Evolutionary conservation across 2,113 vertebrate genomes (phyloP).

Genomic region (Corynorhinus townsendii): DNA sequence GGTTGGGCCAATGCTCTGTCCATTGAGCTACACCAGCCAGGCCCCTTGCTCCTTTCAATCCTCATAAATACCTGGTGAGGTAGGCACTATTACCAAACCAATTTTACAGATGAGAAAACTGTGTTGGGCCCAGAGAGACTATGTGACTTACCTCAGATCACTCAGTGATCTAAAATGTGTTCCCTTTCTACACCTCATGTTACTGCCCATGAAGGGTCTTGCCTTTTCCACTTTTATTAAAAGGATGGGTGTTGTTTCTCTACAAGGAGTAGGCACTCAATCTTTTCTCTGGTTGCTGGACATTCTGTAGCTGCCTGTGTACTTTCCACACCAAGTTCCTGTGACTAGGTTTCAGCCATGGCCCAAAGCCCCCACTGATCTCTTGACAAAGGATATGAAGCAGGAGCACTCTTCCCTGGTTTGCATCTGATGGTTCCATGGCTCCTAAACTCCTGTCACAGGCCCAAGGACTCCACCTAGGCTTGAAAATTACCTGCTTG

Average conservation of each 20-base stretch:
- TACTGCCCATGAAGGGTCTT: background rate
- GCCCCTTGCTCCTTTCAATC: background rate
- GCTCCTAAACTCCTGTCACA: background rate
- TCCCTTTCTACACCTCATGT: background rate
- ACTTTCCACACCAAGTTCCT: background rate
- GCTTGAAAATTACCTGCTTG: background rate
- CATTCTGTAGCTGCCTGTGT: background rate
- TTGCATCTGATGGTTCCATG: background rate
- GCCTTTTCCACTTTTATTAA: background rate
- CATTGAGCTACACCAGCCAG: background rate
- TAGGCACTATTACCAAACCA: background rate
- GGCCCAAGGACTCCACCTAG: background rate
- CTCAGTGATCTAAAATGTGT: constrained; percentile 16
- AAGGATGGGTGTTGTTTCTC: background rate
- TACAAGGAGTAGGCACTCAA: background rate
- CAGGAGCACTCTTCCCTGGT: background rate
- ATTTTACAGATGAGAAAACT: constrained; percentile 21
- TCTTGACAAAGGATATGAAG: background rate
- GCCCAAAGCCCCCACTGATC: background rate
- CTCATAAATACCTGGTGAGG: background rate
- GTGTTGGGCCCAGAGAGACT: background rate
- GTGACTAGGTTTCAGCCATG: background rate
- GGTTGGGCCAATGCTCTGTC: too few relatives aligned
- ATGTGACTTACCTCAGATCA: background rate
- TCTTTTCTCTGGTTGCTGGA: background rate